phyloP scores from a whole-genome alignment of 2,888 invertebrate genomes.

The Mellilla xanthometata region DNA sequence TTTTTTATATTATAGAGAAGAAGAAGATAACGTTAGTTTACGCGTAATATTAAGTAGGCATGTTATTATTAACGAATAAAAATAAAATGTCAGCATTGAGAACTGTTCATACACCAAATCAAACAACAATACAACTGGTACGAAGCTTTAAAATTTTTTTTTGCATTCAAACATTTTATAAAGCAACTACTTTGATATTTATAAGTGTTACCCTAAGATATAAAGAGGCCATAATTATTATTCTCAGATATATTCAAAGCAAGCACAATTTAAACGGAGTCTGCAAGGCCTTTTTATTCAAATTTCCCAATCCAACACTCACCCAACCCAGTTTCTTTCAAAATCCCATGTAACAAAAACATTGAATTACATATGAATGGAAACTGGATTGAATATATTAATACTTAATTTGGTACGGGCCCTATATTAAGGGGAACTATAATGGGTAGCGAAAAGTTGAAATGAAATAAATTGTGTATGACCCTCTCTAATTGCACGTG shows the following conservation, averaged over 20 bases:
- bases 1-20: no score
- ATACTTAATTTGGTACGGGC: conserved; percentile 76
- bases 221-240: conserved; percentile 5
- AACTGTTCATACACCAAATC: no score
- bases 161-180: no score
- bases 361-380: conserved; percentile 76
- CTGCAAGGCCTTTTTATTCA: conserved; percentile 67
- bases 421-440: conserved; percentile 71
- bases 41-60: no score
- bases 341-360: conserved; percentile 69
- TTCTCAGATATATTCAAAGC: conserved; percentile 26
- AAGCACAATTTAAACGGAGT: conserved; percentile 41
- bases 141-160: no score
- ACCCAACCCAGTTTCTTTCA: conserved; percentile 73
- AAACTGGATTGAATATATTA: conserved; percentile 80
- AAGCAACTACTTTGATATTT: no score
- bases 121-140: no score
- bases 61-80: no score
- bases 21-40: no score
- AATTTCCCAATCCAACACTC: conserved; percentile 73
- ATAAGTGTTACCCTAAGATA: no score
- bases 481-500: conserved; percentile 65
- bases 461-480: conserved; percentile 53
- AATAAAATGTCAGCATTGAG: no score
- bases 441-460: conserved; percentile 69